A percentile compares a stretch with the other conserved stretches of the same genome.
Conservation (phyloP, 2,888 invertebrate genomes). For the Steinernema scapterisci region DNA sequence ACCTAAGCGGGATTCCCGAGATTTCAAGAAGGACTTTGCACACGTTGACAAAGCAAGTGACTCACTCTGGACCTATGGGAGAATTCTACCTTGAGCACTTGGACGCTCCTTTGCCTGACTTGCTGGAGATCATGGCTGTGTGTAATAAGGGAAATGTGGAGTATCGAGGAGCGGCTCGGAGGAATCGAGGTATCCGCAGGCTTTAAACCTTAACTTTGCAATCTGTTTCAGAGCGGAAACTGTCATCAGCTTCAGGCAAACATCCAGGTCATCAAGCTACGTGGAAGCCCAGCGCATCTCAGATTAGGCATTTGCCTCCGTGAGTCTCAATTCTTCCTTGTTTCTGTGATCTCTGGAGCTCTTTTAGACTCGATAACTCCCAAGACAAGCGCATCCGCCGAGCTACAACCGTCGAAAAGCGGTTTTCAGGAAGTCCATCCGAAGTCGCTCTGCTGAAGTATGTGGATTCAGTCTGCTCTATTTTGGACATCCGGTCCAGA, state of each 20-base stretch:
- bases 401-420: neutral
- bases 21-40: neutral
- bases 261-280: neutral
- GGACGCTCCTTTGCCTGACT: slow-evolving; percentile 21
- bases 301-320: neutral
- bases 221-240: neutral
- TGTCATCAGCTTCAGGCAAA: neutral
- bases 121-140: slow-evolving; percentile 37
- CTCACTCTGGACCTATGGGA: neutral
- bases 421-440: slow-evolving; percentile 39
- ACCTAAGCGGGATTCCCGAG: slow-evolving; percentile 38
- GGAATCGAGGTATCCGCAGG: neutral
- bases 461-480: slow-evolving; percentile 34
- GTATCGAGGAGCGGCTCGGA: slow-evolving; percentile 17
- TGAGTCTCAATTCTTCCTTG: neutral
- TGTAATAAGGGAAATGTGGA: slow-evolving; percentile 40
- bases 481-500: slow-evolving; percentile 10
- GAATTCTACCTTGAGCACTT: slow-evolving; percentile 1
- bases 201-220: neutral
- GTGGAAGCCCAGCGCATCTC: neutral
- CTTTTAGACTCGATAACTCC: neutral
- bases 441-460: slow-evolving; percentile 46
- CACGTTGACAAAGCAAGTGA: neutral
- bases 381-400: neutral
- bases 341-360: neutral